Evolutionary conservation across 2,113 vertebrate genomes (phyloP).

Genomic region (Amphiprion percula): DNA sequence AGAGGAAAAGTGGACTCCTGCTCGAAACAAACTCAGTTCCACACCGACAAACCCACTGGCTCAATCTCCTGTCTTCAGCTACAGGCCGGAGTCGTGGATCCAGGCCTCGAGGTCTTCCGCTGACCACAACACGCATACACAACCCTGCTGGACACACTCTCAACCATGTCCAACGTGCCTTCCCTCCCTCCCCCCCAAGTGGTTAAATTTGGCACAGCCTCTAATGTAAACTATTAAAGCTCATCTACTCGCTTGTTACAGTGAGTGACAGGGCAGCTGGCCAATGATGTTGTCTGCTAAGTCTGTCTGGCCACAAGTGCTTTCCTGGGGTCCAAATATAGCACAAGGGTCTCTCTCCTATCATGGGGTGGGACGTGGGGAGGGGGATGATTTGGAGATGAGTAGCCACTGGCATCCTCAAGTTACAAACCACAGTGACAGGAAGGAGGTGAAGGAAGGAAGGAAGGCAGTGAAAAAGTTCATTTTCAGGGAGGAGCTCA

Average conservation of each 20-base stretch:
- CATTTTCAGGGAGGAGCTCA: neutral
- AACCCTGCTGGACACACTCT: constrained; percentile 60
- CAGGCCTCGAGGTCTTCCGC: constrained; percentile 59
- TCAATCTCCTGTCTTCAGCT: constrained; percentile 41
- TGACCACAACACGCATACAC: constrained; percentile 53
- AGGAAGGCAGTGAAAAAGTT: constrained; percentile 5
- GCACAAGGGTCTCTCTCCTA: constrained; percentile 78
- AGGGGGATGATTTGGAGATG: constrained; percentile 70
- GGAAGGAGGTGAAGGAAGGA: constrained; percentile 13
- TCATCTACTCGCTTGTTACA: constrained; percentile 49
- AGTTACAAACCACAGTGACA: constrained; percentile 50
- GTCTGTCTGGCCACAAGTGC: constrained; percentile 71
- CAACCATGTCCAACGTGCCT: constrained; percentile 56
- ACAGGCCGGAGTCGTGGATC: constrained; percentile 37
- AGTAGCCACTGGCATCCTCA: constrained; percentile 64
- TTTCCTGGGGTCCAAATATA: constrained; percentile 77
- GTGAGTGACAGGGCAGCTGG: constrained; percentile 74
- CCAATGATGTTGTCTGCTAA: constrained; percentile 70
- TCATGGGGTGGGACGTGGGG: constrained; percentile 49
- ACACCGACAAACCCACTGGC: constrained; percentile 21
- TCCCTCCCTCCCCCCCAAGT: neutral
- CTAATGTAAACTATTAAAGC: constrained; percentile 78
- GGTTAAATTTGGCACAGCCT: constrained; percentile 81
- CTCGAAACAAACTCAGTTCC: constrained; percentile 47
- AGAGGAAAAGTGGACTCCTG: constrained; percentile 64